Conservation (phyloP, 1,140 invertebrate genomes). For the Drosophila takahashii region DNA sequence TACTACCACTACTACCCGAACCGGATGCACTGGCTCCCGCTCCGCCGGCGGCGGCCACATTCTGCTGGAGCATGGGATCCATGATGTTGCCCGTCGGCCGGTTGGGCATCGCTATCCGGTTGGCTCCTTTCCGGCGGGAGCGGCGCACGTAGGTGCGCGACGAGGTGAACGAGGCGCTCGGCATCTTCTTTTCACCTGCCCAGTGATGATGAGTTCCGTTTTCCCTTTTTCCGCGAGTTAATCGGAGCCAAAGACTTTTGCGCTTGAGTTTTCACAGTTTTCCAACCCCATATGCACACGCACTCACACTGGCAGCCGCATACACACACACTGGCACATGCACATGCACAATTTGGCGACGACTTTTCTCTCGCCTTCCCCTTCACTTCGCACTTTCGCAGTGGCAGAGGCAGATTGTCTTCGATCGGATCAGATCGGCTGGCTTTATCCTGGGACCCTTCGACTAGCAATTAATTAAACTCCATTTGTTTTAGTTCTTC, state of each 20-base stretch:
- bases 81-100: slow-evolving; percentile 87
- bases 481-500: slow-evolving; percentile 61
- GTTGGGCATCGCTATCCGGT: slow-evolving; percentile 92
- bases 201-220: slow-evolving; percentile 7
- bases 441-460: slow-evolving; percentile 9
- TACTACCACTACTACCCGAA: slow-evolving; percentile 20
- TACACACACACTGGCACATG: slow-evolving; percentile 26
- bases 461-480: slow-evolving; percentile 27
- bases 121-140: slow-evolving; percentile 93
- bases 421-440: background rate
- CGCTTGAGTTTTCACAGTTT: slow-evolving; percentile 68
- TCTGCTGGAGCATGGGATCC: slow-evolving; percentile 87
- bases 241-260: slow-evolving; percentile 36
- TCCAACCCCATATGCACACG: slow-evolving; percentile 75
- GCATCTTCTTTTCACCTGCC: slow-evolving; percentile 88
- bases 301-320: slow-evolving; percentile 63
- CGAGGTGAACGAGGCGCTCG: slow-evolving; percentile 95
- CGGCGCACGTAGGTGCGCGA: slow-evolving; percentile 92
- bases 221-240: slow-evolving; percentile 12
- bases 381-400: slow-evolving; percentile 35
- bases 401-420: background rate
- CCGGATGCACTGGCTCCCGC: slow-evolving; percentile 73
- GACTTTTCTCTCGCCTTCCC: slow-evolving; percentile 47
- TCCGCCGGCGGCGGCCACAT: slow-evolving; percentile 87
- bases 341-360: slow-evolving; percentile 48